Base-by-base conservation (phyloP, 2,113 vertebrate species). In the Cyanistes caeruleus region DNA sequence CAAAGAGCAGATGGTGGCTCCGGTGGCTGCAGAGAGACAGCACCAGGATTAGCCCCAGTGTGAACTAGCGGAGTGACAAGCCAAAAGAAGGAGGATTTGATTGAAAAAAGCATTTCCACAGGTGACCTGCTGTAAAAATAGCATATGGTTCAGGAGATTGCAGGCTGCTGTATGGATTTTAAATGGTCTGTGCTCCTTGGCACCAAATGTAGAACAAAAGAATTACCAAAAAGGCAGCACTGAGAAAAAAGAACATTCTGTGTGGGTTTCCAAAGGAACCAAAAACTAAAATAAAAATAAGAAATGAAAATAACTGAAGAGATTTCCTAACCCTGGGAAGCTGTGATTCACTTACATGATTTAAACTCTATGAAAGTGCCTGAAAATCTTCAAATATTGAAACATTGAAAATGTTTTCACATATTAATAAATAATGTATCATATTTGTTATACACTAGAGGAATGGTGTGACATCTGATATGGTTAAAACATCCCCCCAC, bases 1-100 rank as follows among this genome's bases (percentile, higher is more conserved):
- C 83, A 90, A 88, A 92, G 77, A 93, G 89, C 92, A 97, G 96
- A 93, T 95, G 95, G 93, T 85, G 67, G 30, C 28, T 43, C 73
- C 0, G 0, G 83, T 88, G 85, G 56, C 41, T 84, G 70, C 74
- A 92, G 82, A 41, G 74, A 60, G 52, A 91, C 74, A 91, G 85
- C 59, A 89, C 53, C 58, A 60, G 64, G 87, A 96, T 97, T 90
- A 90, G 56, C 33, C 78, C 41, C 56, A 35, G 48, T 88, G 82
- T 92, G 87, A 93, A 90, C 49, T 46, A 90, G 52, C 56, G 53
- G 39, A 91, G 53, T 80, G 80, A 91, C 83, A 76, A 93, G 83
- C 89, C 93, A 97, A 93, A n/a, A 72, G 43, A n/a, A 84, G 52
- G 51, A 90, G 69, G 84, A 88, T 91, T 84, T 90, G 72, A 62